Conservation (phyloP, 1,140 invertebrate species). For the Alviniconcha marisindica region DNA sequence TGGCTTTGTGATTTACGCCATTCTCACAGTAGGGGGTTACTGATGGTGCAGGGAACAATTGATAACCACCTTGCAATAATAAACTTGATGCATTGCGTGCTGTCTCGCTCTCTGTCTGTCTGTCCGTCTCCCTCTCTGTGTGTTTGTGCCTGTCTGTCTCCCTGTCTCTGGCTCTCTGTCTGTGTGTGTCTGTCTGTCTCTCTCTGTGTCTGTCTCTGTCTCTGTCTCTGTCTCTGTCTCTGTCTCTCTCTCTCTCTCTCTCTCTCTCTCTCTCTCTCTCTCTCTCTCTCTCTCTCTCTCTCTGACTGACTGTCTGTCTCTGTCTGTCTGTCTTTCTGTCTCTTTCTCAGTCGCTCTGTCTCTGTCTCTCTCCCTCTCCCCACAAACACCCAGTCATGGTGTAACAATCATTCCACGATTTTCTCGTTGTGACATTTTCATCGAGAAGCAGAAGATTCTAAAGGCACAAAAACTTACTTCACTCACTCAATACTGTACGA, state of each 20-base stretch:
- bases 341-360: background rate
- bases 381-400: no score
- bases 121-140: background rate
- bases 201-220: background rate
- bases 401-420: no score
- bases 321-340: slow-evolving; percentile 9
- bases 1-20: no score
- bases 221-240: background rate
- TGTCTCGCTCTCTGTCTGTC: background rate
- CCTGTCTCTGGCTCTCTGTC: background rate
- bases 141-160: background rate
- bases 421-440: no score
- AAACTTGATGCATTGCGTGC: no score
- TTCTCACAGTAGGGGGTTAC: no score
- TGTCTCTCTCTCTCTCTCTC: background rate
- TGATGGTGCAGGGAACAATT: no score
- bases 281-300: slow-evolving; percentile 13
- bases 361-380: background rate
- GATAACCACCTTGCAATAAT: no score
- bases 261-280: background rate
- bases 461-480: no score
- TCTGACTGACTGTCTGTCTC: slow-evolving; percentile 10
- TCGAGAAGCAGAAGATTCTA: no score
- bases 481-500: no score
- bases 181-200: background rate